Evolutionary conservation across 1,140 invertebrate genomes (phyloP), one percentile per base, ranked within the genome.

Genomic region (Galleria mellonella): DNA sequence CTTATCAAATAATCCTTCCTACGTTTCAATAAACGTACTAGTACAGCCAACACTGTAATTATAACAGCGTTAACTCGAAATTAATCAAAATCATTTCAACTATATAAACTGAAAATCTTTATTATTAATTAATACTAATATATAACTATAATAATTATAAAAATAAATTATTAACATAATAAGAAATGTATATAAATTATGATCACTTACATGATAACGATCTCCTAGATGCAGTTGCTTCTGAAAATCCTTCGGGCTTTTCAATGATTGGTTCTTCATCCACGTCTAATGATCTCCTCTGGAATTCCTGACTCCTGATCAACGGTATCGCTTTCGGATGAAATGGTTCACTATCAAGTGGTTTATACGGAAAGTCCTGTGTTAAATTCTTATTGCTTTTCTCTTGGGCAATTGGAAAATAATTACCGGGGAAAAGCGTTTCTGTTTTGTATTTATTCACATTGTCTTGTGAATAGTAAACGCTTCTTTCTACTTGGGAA

Each of bases 351-450:
- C 47, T 47, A 41, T 45, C 17, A 62, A 17, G 5, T 55, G 47
- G 32, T 23, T 23, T 23, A 23, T 23, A 23, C 12, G 48, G 48
- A 17, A 51, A 32, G 38, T 66, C 51, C 31, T 62, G 30, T 14
- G 49, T 55, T 17, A 55, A 47, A 38, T 62, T 66, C 14, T 62
- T 52, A 54, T 60, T 56, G 54, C 72, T 75, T 73, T 78, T 82
- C 76, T 73, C 72, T 73, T 78, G 74, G 72, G 77, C 66, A 82
- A 84, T 84, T 69, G 64, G 47, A 17, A 74, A 62, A 57, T 81
- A 84, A 79, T 82, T 81, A 69, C 81, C 81, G 58, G 81, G 77
- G 72, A 82, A 78, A 72, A 78, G 81, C 49, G 71, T 58, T 43
- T 82, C 70, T 45, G 72, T 59, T 55, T 78, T 83, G 38, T 75